Percentiles rank a stretch among this genome's conserved stretches.
phyloP scores from a whole-genome alignment of 2,797 vertebrate species.

The Sebastes diploproa region DNA sequence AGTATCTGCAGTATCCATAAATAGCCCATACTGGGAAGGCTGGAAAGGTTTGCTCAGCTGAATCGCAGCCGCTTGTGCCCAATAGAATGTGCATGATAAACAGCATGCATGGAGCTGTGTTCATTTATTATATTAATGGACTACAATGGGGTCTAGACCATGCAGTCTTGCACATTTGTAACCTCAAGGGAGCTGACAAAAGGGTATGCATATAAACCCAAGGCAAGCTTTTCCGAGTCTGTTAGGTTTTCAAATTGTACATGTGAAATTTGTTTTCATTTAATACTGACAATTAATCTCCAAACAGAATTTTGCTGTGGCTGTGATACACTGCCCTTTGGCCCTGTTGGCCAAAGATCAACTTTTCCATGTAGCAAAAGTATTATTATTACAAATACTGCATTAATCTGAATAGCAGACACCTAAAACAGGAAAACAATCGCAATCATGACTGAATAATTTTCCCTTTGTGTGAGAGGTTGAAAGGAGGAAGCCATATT shows the following conservation, averaged over 20 bases:
- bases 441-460: slow-evolving; percentile 22
- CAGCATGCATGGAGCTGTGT: slow-evolving; percentile 30
- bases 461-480: neutral
- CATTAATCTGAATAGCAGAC: neutral
- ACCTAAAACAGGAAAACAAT: neutral
- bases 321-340: neutral
- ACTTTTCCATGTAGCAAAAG: neutral
- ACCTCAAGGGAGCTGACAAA: slow-evolving; percentile 45
- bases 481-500: slow-evolving; percentile 25
- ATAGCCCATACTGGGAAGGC: neutral
- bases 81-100: slow-evolving; percentile 49
- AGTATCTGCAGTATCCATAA: slow-evolving; percentile 11
- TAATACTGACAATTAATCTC: slow-evolving; percentile 28
- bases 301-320: neutral
- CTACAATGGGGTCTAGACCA: slow-evolving; percentile 41
- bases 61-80: slow-evolving; percentile 16
- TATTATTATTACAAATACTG: neutral
- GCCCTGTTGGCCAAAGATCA: neutral
- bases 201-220: slow-evolving; percentile 1
- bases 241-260: slow-evolving; percentile 11
- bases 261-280: slow-evolving; percentile 31
- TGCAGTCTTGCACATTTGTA: slow-evolving; percentile 44
- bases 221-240: slow-evolving; percentile 3
- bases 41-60: slow-evolving; percentile 43
- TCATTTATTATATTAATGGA: slow-evolving; percentile 58